Percentiles rank a stretch among this genome's conserved stretches.
These are phyloP conservation scores for Drosophila pandora DNA, from an alignment of 1,140 invertebrate species.

Conservation along the genomic window DNA sequence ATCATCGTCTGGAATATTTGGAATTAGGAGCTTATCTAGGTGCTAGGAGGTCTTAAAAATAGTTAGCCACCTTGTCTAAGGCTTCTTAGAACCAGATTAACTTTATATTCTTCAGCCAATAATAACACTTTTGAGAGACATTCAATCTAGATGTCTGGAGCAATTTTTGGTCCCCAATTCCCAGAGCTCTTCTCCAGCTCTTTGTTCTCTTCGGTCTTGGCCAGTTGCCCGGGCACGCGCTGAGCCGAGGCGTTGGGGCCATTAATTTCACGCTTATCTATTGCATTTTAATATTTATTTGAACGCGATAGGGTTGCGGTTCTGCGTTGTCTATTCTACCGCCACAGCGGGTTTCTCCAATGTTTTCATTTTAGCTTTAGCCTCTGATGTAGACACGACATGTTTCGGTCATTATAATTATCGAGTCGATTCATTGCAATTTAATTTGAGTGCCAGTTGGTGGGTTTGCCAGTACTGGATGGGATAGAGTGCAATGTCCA, in stretches of 20 bases:
- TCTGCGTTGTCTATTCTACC: constrained; percentile 30
- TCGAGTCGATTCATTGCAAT: constrained; percentile 64
- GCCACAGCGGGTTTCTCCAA: constrained; percentile 25
- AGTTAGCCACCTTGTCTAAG: neutral
- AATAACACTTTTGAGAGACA: constrained; percentile 4
- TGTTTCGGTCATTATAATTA: constrained; percentile 76
- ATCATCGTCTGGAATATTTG: constrained; percentile 16
- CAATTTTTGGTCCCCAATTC: constrained; percentile 5
- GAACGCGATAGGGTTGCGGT: constrained; percentile 44
- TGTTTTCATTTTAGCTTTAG: constrained; percentile 6
- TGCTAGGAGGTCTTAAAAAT: too few relatives aligned
- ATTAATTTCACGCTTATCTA: constrained; percentile 70
- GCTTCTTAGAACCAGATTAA: neutral
- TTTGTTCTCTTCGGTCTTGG: constrained; percentile 14
- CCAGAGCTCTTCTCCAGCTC: neutral
- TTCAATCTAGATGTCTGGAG: constrained; percentile 5
- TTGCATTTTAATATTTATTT: constrained; percentile 73
- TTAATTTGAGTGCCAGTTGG: constrained; percentile 48
- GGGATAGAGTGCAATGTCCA: constrained; percentile 25
- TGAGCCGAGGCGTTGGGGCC: constrained; percentile 27
- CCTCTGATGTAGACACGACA: constrained; percentile 55
- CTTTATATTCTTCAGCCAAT: neutral
- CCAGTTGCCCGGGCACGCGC: constrained; percentile 18
- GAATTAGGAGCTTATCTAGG: constrained; percentile 3
- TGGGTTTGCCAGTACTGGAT: neutral